Evolutionary conservation across 2,888 invertebrate species (phyloP), one percentile per base, ranked within the genome.

Genomic region (Synergus umbraculus): DNA sequence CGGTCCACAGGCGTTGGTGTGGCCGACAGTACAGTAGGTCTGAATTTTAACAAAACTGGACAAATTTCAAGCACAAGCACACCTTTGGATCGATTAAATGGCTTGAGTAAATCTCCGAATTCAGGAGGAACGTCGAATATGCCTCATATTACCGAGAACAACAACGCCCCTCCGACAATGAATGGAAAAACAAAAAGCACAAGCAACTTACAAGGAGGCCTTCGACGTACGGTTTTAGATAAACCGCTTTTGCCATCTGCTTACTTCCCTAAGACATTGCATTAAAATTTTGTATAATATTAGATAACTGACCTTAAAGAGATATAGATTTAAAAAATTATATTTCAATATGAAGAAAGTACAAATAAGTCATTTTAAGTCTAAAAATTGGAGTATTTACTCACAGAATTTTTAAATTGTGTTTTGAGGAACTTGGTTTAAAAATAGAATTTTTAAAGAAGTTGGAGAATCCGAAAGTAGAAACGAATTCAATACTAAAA

Each of bases 31-130:
- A 87, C 89, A 8, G 83, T 88, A 49, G 89, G 89, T 44, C 80
- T 88, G 60, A 87, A 88, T 5, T 89, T 91, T 54, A 90, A 88
- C 60, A 92, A 90, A 82, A 83, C 88, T 76, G 91, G 91, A 15
- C 89, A 88, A 77, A 92, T 92, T 76, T 88, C 91, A 4, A 91
- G 89, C 78, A 92, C 92, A 3, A 92, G 92, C 79, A 92, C 92
- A 29, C 92, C 92, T n/a, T 78, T 92, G 84, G 92, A 92, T 79
- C 90, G 92, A 64, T 83, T 88, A 8, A 90, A 90, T 81, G 83
- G 87, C 12, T 82, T 89, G 29, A 86, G 85, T 69, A 90, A 87
- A 85, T 81, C 77, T 76, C 10, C 88, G 87, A 64, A 87, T 87
- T 22, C 66, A 0, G 73, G 73, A n/a, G 73, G 73, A 8, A 73